Conservation (phyloP, 2,113 vertebrate species). For the Fulica atra region DNA sequence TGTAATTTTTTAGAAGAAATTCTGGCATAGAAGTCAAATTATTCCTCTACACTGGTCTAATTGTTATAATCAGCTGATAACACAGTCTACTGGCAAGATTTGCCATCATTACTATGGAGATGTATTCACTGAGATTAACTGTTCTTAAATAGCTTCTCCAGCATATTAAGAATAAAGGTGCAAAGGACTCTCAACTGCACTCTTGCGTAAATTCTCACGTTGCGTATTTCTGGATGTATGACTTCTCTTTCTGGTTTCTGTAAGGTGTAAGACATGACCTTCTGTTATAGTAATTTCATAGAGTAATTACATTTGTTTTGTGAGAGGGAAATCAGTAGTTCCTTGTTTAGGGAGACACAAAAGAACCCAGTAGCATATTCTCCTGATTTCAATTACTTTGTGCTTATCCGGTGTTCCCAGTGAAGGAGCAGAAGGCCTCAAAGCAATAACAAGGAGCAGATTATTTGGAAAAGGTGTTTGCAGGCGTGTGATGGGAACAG, state of each 20-base stretch:
- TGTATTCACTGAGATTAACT: conserved; percentile 7
- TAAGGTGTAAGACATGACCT: neutral
- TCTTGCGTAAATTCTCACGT: neutral
- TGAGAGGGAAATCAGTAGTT: neutral
- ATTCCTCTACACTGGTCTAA: neutral
- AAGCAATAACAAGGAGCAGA: neutral
- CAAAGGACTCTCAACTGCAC: neutral
- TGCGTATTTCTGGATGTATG: neutral
- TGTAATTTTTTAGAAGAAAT: neutral
- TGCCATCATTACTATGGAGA: conserved; percentile 28
- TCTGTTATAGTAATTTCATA: neutral
- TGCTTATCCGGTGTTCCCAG: neutral
- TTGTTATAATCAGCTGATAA: conserved; percentile 29
- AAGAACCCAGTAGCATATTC: rapidly evolving
- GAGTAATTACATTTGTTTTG: neutral
- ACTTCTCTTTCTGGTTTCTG: neutral
- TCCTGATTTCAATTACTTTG: neutral
- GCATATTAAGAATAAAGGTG: neutral
- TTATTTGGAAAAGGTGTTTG: neutral
- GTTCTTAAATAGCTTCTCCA: conserved; percentile 1
- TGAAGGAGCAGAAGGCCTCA: neutral
- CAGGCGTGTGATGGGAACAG: neutral
- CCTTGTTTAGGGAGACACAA: neutral
- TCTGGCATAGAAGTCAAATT: neutral
- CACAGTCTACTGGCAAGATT: neutral